phyloP scores from a whole-genome alignment of 2,113 vertebrate genomes.

The Lampris megalopsis region DNA sequence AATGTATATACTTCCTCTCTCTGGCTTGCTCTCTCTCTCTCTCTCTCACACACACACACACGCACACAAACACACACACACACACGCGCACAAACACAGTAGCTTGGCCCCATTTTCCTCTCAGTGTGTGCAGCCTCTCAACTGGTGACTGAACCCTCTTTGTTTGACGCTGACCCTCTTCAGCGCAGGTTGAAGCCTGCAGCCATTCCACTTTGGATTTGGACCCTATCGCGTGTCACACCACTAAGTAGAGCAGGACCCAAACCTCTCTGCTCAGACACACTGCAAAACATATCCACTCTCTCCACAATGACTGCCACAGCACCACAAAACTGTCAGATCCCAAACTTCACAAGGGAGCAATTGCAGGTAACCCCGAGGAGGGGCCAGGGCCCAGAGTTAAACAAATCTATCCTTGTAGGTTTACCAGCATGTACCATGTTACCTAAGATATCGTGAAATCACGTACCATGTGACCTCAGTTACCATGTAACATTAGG shows the following conservation, averaged over 20 bases:
- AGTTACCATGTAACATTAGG: too few relatives aligned
- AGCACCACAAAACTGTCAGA: slow-evolving; percentile 2
- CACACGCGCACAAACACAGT: slow-evolving; percentile 13
- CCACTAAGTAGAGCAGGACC: slow-evolving; percentile 66
- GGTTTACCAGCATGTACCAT: too few relatives aligned
- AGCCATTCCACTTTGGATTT: slow-evolving; percentile 79
- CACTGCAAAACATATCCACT: slow-evolving; percentile 62
- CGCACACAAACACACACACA: slow-evolving; percentile 22
- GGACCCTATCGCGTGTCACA: slow-evolving; percentile 74
- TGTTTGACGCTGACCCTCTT: slow-evolving; percentile 72
- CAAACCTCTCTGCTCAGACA: slow-evolving; percentile 61
- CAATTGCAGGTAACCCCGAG: not conserved
- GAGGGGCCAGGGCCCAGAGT: too few relatives aligned
- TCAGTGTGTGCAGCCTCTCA: slow-evolving; percentile 65
- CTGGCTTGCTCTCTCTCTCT: too few relatives aligned
- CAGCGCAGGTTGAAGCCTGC: slow-evolving; percentile 72
- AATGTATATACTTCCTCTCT: too few relatives aligned
- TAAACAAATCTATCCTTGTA: too few relatives aligned
- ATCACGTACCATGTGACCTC: too few relatives aligned
- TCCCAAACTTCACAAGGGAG: not conserved
- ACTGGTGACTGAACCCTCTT: slow-evolving; percentile 71
- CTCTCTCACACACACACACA: not conserved
- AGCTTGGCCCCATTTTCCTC: slow-evolving; percentile 38
- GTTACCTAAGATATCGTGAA: too few relatives aligned
- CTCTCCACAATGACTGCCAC: slow-evolving; percentile 28